Conservation (phyloP, 1,140 invertebrate genomes). For the Pectinophora gossypiella region DNA sequence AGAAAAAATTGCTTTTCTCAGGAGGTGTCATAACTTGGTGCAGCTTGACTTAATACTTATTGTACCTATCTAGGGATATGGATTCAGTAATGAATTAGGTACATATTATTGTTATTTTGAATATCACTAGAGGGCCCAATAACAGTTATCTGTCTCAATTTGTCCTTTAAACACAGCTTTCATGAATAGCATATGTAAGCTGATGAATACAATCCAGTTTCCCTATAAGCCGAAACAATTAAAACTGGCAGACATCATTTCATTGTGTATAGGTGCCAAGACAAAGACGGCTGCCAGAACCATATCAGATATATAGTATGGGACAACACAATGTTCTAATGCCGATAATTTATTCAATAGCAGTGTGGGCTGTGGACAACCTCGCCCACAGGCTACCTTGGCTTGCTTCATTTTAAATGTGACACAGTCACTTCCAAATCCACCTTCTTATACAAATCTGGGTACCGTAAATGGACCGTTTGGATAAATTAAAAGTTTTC, state of each 20-base stretch:
- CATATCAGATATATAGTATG: conserved; percentile 40
- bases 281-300: conserved; percentile 32
- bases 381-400: conserved; percentile 65
- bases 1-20: too few relatives aligned
- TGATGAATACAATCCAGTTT: too few relatives aligned
- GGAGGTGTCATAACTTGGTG: too few relatives aligned
- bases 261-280: neutral
- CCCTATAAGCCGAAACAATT: neutral
- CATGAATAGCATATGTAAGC: too few relatives aligned
- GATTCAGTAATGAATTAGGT: too few relatives aligned
- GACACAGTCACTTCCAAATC: conserved; percentile 25
- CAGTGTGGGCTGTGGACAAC: conserved; percentile 54
- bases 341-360: conserved; percentile 66
- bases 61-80: too few relatives aligned
- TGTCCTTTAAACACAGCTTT: too few relatives aligned
- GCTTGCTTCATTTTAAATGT: conserved; percentile 45
- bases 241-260: neutral
- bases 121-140: too few relatives aligned
- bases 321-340: conserved; percentile 64
- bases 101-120: too few relatives aligned
- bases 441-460: conserved; percentile 12
- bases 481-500: too few relatives aligned
- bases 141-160: too few relatives aligned
- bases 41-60: too few relatives aligned
- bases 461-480: neutral